Evolutionary conservation across 1,140 invertebrate genomes (phyloP).

Genomic region (Drosophila nannoptera): DNA sequence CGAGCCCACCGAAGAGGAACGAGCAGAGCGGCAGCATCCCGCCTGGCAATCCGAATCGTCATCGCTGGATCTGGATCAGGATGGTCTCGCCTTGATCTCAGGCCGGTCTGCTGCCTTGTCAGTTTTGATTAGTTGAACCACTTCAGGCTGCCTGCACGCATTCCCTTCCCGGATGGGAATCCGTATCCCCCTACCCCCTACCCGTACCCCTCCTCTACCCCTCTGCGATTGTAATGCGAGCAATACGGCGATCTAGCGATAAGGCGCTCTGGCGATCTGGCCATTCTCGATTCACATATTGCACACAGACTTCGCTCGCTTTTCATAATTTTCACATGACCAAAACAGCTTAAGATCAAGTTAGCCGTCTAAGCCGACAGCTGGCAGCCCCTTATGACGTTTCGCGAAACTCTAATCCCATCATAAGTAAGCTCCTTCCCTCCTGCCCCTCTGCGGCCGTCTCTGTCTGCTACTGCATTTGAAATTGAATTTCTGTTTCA

Average conservation of each 20-base stretch:
- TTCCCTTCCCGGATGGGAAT: constrained; percentile 67
- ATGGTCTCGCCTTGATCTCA: constrained; percentile 50
- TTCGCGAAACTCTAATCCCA: constrained; percentile 65
- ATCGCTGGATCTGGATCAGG: constrained; percentile 27
- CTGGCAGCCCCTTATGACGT: constrained; percentile 65
- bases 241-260: constrained; percentile 56
- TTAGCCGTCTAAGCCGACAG: constrained; percentile 75
- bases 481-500: constrained; percentile 63
- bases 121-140: constrained; percentile 76
- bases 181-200: constrained; percentile 35
- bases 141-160: constrained; percentile 44
- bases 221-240: constrained; percentile 53
- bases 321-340: constrained; percentile 76
- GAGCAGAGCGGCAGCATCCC: constrained; percentile 5
- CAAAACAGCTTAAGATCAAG: constrained; percentile 77
- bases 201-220: no score
- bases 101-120: constrained; percentile 70
- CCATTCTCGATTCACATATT: constrained; percentile 44
- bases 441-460: background rate
- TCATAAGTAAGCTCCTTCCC: constrained; percentile 55
- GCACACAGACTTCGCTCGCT: constrained; percentile 31
- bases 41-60: constrained; percentile 2
- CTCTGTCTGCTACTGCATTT: constrained; percentile 47
- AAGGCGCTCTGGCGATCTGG: constrained; percentile 55
- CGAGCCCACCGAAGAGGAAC: constrained; percentile 27